A percentile compares a stretch with the other conserved stretches of the same genome.
Evolutionary conservation across 2,888 invertebrate species (phyloP).

Genomic region (Drosophila sordidula): DNA sequence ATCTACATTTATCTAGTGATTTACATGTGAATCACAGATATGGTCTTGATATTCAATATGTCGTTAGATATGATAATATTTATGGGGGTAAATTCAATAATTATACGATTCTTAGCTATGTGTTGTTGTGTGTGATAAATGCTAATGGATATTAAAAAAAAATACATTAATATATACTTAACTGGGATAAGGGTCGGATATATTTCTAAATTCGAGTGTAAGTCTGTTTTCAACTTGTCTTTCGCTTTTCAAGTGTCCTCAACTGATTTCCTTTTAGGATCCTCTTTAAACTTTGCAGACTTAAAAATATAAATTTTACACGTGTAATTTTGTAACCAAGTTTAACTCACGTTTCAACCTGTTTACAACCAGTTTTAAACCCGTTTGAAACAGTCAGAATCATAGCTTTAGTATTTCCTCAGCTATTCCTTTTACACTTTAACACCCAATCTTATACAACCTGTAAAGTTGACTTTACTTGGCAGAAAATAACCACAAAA

Average conservation of each 20-base stretch:
- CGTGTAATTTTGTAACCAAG: too few relatives aligned
- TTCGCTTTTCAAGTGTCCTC: background rate
- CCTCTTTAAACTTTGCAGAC: background rate
- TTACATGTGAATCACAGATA: conserved; percentile 38
- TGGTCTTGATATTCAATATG: conserved; percentile 11
- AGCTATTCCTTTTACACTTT: background rate
- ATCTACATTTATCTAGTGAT: conserved; percentile 7
- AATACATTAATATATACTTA: too few relatives aligned
- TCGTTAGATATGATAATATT: conserved; percentile 4
- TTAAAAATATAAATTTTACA: background rate
- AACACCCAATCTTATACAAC: background rate
- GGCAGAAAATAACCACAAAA: background rate
- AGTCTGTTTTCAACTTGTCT: background rate
- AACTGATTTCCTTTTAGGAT: background rate
- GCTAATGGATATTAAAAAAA: background rate
- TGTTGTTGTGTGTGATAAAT: background rate
- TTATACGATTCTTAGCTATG: background rate
- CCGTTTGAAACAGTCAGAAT: too few relatives aligned
- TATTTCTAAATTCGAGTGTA: too few relatives aligned
- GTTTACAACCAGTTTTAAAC: too few relatives aligned
- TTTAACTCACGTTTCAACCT: too few relatives aligned
- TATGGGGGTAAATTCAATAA: conserved; percentile 6
- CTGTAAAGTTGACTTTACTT: background rate
- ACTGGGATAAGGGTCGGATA: too few relatives aligned
- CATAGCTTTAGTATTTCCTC: too few relatives aligned